phyloP scores from a whole-genome alignment of 2,797 vertebrate genomes.

The Heteromormyrus szaboi region DNA sequence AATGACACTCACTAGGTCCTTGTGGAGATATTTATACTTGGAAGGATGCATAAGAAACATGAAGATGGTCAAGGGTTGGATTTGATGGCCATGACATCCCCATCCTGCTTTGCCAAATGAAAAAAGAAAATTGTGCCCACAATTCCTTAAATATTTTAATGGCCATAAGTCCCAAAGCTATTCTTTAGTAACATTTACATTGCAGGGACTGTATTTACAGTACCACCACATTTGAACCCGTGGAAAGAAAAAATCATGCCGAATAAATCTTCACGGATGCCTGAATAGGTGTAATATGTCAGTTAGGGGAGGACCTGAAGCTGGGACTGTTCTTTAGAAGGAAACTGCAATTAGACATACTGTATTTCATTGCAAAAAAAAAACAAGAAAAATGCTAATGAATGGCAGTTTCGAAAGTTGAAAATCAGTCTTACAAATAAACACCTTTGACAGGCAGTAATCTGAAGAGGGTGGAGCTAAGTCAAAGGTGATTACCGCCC shows the following conservation, averaged over 20 bases:
- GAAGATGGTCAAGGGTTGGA: background rate
- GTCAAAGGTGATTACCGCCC: background rate
- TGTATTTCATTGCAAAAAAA: background rate
- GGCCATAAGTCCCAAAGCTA: background rate
- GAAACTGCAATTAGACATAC: background rate
- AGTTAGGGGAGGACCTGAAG: background rate
- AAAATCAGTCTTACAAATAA: background rate
- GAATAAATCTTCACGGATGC: background rate
- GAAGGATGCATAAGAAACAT: background rate
- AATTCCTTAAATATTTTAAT: conserved; percentile 4
- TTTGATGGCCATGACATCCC: background rate
- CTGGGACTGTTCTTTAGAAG: background rate
- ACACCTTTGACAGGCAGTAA: background rate
- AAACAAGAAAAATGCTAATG: background rate
- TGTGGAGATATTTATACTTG: background rate
- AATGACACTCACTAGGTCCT: background rate
- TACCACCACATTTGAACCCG: background rate
- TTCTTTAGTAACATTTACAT: background rate
- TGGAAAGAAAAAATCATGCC: background rate
- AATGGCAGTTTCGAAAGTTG: background rate
- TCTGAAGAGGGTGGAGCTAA: background rate
- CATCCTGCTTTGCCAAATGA: background rate
- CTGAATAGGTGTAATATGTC: background rate
- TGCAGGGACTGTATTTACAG: background rate
- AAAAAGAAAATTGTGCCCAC: background rate